Conservation (phyloP, 2,797 vertebrate genomes). For the Pseudocheirus occidentalis region DNA sequence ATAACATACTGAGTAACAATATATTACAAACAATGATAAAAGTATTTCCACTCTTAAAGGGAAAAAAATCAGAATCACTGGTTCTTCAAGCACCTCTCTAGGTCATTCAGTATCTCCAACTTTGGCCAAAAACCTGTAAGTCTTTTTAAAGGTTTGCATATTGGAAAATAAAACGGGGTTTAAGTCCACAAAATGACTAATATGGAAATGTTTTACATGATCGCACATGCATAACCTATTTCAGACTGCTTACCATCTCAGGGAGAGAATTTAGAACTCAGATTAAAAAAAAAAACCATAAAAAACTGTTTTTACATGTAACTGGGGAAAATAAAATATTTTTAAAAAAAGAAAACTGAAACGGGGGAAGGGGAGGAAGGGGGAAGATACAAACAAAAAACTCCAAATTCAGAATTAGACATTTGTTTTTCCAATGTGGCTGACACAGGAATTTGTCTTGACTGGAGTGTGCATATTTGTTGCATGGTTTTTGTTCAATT, state of each 20-base stretch:
- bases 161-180: not conserved
- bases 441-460: not conserved
- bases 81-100: not conserved
- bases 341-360: not conserved
- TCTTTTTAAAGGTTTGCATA: not conserved
- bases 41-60: not conserved
- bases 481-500: not conserved
- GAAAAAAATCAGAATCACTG: not conserved
- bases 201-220: not conserved
- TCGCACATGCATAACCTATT: not conserved
- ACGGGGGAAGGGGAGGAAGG: too few species aligned
- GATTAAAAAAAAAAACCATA: not conserved
- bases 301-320: not conserved
- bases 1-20: not conserved
- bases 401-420: not conserved
- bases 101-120: not conserved
- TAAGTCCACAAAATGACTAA: not conserved
- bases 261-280: not conserved
- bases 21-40: not conserved
- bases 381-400: not conserved
- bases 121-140: not conserved
- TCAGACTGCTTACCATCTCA: not conserved
- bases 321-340: not conserved
- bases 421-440: not conserved
- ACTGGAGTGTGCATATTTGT: not conserved